phyloP scores from a whole-genome alignment of 2,797 vertebrate genomes.

The Mus minutoides region DNA sequence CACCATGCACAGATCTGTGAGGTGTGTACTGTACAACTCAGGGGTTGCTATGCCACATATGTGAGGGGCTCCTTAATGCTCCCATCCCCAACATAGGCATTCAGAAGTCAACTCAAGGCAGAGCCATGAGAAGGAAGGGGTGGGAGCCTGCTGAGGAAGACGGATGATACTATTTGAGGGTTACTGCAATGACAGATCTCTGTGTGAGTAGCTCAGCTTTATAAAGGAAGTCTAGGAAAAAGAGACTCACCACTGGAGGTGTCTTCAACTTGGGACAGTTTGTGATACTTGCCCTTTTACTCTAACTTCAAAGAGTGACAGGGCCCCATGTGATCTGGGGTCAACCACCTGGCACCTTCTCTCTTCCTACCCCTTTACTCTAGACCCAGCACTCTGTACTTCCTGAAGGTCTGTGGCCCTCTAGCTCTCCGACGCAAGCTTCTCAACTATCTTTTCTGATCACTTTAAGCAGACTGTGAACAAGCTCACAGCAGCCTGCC shows the following conservation, averaged over 20 bases:
- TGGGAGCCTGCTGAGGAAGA: neutral
- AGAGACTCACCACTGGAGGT: neutral
- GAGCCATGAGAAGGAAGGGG: neutral
- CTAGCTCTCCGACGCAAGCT: accelerated
- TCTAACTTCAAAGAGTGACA: neutral
- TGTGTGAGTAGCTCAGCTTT: neutral
- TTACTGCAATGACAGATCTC: neutral
- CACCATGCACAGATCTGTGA: too few relatives aligned
- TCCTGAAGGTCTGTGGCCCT: neutral
- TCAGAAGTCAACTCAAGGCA: neutral
- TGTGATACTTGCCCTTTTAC: neutral
- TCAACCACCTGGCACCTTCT: too few relatives aligned
- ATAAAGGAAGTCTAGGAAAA: neutral
- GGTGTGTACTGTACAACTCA: neutral
- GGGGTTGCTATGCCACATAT: neutral
- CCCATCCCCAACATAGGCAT: neutral
- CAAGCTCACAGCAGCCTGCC: neutral
- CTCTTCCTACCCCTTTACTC: neutral
- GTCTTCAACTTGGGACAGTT: neutral
- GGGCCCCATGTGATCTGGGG: neutral
- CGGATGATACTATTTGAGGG: too few relatives aligned
- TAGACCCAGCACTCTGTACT: neutral
- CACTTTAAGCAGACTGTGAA: neutral
- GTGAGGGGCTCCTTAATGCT: neutral
- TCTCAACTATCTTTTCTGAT: neutral